Evolutionary conservation across 2,797 vertebrate species (phyloP).

Genomic region (Gadopsis marmoratus): DNA sequence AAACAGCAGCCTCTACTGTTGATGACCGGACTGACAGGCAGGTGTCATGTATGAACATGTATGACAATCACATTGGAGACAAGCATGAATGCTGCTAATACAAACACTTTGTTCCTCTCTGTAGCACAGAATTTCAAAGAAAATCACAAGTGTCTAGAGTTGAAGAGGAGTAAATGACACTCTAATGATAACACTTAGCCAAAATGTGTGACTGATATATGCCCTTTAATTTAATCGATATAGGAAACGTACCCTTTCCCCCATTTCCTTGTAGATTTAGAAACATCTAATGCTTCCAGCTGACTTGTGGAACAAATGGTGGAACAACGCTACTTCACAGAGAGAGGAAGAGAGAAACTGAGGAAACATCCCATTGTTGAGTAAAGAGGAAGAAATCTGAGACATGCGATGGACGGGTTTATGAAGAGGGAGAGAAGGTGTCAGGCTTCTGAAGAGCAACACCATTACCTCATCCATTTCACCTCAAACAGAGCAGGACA

Average conservation of each 20-base stretch:
- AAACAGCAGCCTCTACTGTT: no score
- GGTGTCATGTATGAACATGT: no score
- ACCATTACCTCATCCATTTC: slow-evolving; percentile 79
- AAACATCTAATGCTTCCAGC: background rate
- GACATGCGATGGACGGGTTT: slow-evolving; percentile 25
- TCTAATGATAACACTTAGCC: background rate
- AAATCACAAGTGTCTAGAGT: background rate
- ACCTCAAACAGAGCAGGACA: slow-evolving; percentile 62
- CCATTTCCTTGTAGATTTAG: background rate
- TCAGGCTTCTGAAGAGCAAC: slow-evolving; percentile 55
- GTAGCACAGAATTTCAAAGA: background rate
- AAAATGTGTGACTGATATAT: background rate
- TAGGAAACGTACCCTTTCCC: background rate
- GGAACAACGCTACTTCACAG: background rate
- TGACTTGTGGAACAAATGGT: background rate
- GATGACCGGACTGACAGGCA: no score
- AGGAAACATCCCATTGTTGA: background rate
- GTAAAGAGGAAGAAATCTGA: slow-evolving; percentile 11
- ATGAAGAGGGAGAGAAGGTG: slow-evolving; percentile 37
- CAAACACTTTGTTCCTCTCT: background rate
- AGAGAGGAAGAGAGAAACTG: background rate
- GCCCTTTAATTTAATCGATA: background rate
- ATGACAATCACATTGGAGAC: no score
- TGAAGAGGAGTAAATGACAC: background rate
- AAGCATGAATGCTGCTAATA: no score